Percentiles rank a stretch among this genome's conserved stretches.
phyloP scores from a whole-genome alignment of 1,140 invertebrate species.

The Aphis gossypii region DNA sequence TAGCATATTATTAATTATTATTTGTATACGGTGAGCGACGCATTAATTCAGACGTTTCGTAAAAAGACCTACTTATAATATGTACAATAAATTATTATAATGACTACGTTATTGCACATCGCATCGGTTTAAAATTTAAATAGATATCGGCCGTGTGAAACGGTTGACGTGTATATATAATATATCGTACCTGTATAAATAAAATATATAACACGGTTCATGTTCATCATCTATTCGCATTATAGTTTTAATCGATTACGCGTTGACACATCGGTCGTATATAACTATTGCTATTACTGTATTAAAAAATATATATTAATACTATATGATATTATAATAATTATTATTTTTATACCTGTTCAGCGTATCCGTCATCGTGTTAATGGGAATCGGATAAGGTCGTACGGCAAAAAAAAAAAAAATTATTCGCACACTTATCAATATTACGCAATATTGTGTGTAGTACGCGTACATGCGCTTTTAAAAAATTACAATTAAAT shows the following conservation, averaged over 20 bases:
- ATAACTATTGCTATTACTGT: too few relatives aligned
- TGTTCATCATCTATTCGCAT: neutral
- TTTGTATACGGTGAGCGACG: neutral
- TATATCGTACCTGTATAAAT: neutral
- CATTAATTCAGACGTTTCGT: neutral
- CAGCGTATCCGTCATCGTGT: too few relatives aligned
- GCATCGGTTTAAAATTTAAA: neutral
- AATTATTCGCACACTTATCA: neutral
- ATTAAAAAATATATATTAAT: neutral
- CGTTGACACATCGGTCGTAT: neutral
- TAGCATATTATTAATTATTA: neutral
- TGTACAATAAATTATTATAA: neutral
- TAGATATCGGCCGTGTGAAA: neutral
- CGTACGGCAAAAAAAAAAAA: too few relatives aligned
- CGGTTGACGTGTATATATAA: neutral
- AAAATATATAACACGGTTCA: neutral
- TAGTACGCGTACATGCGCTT: neutral
- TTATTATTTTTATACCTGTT: too few relatives aligned
- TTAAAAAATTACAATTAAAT: conserved; percentile 10
- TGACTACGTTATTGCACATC: neutral
- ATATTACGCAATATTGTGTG: neutral
- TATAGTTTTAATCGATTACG: neutral
- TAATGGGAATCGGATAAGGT: too few relatives aligned
- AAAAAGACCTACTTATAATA: neutral
- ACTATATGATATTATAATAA: too few relatives aligned